These are phyloP conservation scores for Anabas testudineus DNA, from an alignment of 2,797 vertebrate species.

Conservation along the genomic window DNA sequence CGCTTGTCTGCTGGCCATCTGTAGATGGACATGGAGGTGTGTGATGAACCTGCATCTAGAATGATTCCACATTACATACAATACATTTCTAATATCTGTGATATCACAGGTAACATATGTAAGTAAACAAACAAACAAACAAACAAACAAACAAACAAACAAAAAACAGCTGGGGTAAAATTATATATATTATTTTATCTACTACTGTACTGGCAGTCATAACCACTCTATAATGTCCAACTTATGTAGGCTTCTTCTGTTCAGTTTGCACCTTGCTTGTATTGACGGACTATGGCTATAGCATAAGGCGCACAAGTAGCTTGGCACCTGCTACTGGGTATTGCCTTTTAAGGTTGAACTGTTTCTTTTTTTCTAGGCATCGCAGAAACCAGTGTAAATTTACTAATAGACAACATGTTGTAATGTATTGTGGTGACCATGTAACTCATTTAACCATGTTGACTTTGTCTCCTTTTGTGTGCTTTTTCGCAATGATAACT, in stretches of 20 bases:
- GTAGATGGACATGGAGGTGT: conserved; percentile 89
- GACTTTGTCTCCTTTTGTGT: not conserved
- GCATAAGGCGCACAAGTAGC: no score
- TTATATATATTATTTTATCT: no score
- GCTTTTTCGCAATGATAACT: conserved; percentile 4
- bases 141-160: no score
- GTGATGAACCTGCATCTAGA: conserved; percentile 90
- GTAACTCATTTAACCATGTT: not conserved
- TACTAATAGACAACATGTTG: no score
- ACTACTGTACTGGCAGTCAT: no score
- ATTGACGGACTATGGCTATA: not conserved
- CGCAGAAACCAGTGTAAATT: not conserved
- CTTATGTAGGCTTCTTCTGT: no score
- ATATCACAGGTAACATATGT: no score
- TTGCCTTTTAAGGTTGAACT: not conserved
- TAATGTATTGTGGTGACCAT: not conserved
- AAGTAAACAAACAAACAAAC: no score
- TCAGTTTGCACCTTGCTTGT: not conserved
- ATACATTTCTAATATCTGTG: no score
- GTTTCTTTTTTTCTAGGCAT: not conserved
- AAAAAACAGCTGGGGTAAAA: no score
- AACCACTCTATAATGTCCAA: no score
- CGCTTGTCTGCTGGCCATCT: conserved; percentile 88
- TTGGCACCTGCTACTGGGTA: not conserved
- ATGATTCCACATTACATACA: no score